Conservation (phyloP, 2,888 invertebrate genomes). For the Petrolisthes manimaculis region DNA sequence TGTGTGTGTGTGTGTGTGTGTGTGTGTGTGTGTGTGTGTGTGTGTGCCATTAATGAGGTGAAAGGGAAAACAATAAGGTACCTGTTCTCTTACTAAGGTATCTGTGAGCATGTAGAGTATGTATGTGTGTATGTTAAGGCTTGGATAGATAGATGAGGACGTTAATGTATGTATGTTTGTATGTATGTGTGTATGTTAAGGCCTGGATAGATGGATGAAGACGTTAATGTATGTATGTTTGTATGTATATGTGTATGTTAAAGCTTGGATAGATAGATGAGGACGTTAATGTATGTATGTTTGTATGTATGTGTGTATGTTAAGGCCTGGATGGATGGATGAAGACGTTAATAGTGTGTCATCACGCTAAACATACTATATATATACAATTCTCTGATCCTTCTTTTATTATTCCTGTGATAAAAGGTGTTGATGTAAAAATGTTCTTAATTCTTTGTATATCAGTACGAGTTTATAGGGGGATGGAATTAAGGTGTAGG, state of each 20-base stretch:
- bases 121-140: neutral
- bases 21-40: conserved; percentile 6
- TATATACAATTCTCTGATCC: too few species aligned
- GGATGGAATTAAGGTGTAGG: neutral
- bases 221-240: neutral
- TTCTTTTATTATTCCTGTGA: too few species aligned
- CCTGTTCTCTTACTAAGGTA: neutral
- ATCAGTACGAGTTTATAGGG: too few species aligned
- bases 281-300: neutral
- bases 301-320: neutral
- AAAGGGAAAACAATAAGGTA: neutral
- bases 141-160: neutral
- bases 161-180: neutral
- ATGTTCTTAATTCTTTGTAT: neutral
- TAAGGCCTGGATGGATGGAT: neutral
- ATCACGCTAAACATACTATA: too few species aligned
- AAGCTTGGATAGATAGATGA: neutral
- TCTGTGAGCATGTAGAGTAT: neutral
- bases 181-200: neutral
- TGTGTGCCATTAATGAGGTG: neutral
- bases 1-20: conserved; percentile 11
- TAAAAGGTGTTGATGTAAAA: too few species aligned
- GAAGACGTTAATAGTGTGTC: too few species aligned
- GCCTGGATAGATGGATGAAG: neutral
- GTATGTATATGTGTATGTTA: neutral